These are phyloP conservation scores for Hololepta plana DNA, from an alignment of 2,888 invertebrate species.

Conservation along the genomic window DNA sequence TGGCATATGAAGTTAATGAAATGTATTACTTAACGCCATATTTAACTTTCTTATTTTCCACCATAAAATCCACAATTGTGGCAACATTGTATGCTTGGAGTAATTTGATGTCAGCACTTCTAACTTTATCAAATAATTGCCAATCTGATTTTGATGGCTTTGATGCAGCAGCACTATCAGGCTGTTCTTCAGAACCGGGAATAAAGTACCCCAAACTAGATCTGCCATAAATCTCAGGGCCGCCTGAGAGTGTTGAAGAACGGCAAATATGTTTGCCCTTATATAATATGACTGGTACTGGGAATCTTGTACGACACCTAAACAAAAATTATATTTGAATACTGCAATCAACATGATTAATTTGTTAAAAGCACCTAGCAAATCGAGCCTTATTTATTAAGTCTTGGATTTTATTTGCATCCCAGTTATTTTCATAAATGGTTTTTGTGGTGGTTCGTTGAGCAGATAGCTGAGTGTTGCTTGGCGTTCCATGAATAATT, in stretches of 20 bases:
- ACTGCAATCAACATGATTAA: constrained; percentile 1
- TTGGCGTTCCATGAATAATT: constrained; percentile 16
- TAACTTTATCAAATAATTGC: constrained; percentile 42
- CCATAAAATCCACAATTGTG: constrained; percentile 67
- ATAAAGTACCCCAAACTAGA: constrained; percentile 42
- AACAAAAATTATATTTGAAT: constrained; percentile 8
- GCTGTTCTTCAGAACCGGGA: constrained; percentile 18
- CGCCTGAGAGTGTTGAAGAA: constrained; percentile 55
- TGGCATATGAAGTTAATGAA: constrained; percentile 3
- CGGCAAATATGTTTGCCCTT: constrained; percentile 56
- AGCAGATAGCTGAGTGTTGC: constrained; percentile 10
- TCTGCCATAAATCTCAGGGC: constrained; percentile 55
- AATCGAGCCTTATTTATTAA: constrained; percentile 46
- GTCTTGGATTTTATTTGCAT: constrained; percentile 39
- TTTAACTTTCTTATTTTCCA: constrained; percentile 69
- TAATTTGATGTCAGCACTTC: constrained; percentile 49
- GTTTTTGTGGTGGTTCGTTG: constrained; percentile 21
- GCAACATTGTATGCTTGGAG: constrained; percentile 49
- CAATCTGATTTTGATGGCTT: constrained; percentile 21
- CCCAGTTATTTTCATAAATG: constrained; percentile 39
- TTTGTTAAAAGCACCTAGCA: constrained; percentile 27
- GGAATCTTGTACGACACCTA: constrained; percentile 56
- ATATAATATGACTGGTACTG: constrained; percentile 57
- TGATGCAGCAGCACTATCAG: constrained; percentile 9
- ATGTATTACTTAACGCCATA: constrained; percentile 55